Evolutionary conservation across 2,113 vertebrate genomes (phyloP), one percentile per base, ranked within the genome.

Genomic region (Gymnocephalus cernua): DNA sequence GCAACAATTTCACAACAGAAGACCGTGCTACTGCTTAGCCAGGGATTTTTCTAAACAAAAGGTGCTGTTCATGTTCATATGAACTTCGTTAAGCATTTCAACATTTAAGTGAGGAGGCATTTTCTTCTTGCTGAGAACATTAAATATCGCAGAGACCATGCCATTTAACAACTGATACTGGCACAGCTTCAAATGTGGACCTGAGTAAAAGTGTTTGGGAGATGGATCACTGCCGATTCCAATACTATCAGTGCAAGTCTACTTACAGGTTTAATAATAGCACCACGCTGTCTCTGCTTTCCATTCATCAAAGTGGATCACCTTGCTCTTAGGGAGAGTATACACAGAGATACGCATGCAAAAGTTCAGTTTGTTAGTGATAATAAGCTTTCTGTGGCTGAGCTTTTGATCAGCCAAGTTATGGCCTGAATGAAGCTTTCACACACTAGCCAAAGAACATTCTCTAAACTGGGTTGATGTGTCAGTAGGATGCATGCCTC

Each of bases 391-490:
- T 65, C 63, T n/a, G 44, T 25, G 57, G 74, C 74, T 79, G 48
- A 82, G 78, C 78, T 56, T 86, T 86, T 85, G 86, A 90, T 83
- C 23, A 21, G 27, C 54, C 35, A 45, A 25, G 47, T 41, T 32
- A 51, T 53, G 50, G 69, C 63, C 56, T 64, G 65, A 84, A 76
- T 53, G 56, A 56, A 68, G 64, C 48, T 59, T 62, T 69, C n/a
- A 63, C 23, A 70, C 74, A 74, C 62, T 38, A 67, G 48, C 32
- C 19, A 41, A 38, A 69, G 41, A 41, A 67, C 41, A 54, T 53
- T 8, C 72, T 69, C 13, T 76, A 4, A 77, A 48, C 16, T n/a
- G 9, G 16, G 64, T 23, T 25, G 29, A 16, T 16, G 14, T 62
- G 38, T 38, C 44, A 11, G 23, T 25, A 53, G 38, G 62, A 56